phyloP scores from a whole-genome alignment of 35 echinoderm and acorn worm genomes.

The Lytechinus pictus region DNA sequence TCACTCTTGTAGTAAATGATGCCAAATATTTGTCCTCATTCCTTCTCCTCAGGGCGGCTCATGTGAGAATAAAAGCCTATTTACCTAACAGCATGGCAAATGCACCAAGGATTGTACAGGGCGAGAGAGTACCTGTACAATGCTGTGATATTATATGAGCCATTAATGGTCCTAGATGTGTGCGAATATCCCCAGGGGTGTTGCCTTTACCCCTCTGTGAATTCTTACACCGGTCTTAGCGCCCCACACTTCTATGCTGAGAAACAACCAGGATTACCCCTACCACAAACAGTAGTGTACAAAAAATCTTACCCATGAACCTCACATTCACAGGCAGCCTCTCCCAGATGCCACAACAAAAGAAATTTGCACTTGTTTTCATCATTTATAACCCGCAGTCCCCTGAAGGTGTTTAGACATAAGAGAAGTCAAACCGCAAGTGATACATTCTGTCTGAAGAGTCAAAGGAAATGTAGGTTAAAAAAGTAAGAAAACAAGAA shows the following conservation, averaged over 20 bases:
- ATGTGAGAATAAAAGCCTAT: background rate
- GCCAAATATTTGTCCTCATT: background rate
- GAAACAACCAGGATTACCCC: background rate
- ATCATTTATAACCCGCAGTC: background rate
- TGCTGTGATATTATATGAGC: background rate
- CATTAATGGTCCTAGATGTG: background rate
- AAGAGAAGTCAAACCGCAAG: background rate
- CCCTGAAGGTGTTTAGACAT: constrained; percentile 9
- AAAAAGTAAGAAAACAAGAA: background rate
- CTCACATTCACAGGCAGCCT: background rate
- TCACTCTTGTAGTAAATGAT: background rate
- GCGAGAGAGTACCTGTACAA: background rate
- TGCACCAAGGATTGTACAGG: background rate
- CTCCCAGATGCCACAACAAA: background rate
- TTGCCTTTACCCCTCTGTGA: background rate
- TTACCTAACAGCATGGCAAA: background rate
- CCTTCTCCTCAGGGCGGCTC: background rate
- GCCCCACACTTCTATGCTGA: background rate
- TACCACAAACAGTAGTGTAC: background rate
- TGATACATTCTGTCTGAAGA: constrained; percentile 18
- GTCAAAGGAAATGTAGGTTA: background rate
- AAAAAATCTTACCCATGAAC: background rate
- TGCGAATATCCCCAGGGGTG: background rate
- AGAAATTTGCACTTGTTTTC: constrained; percentile 19
- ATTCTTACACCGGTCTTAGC: background rate